Evolutionary conservation across 2,113 vertebrate species (phyloP).

Genomic region (Ammodytes marinus): DNA sequence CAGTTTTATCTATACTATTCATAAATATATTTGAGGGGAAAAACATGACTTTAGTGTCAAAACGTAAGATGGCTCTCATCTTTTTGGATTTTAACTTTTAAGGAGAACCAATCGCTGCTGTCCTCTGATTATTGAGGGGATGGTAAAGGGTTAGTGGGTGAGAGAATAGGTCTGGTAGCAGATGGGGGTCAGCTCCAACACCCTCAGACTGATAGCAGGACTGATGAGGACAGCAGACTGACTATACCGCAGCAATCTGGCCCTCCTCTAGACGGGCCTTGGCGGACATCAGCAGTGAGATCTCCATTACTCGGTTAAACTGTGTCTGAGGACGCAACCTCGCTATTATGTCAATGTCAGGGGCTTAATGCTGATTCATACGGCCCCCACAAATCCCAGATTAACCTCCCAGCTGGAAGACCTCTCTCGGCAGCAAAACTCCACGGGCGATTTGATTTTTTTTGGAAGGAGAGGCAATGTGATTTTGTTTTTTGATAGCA

Average conservation of each 20-base stretch:
- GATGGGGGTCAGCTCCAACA: constrained; percentile 51
- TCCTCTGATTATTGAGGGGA: constrained; percentile 27
- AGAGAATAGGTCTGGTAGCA: constrained; percentile 41
- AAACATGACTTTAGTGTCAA: constrained; percentile 3
- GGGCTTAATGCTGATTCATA: constrained; percentile 82
- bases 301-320: constrained; percentile 84
- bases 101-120: not conserved
- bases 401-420: constrained; percentile 72
- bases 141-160: constrained; percentile 39
- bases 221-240: constrained; percentile 72
- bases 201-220: constrained; percentile 61
- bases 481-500: constrained; percentile 61
- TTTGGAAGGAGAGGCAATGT: constrained; percentile 45
- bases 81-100: constrained; percentile 5
- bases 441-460: constrained; percentile 51
- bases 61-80: not conserved
- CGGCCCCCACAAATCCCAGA: constrained; percentile 79
- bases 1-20: constrained; percentile 7
- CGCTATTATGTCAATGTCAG: constrained; percentile 83
- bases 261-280: constrained; percentile 61
- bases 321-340: constrained; percentile 78
- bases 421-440: constrained; percentile 52
- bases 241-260: constrained; percentile 59
- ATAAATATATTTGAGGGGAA: constrained; percentile 11
- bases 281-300: constrained; percentile 80